A percentile compares a stretch with the other conserved stretches of the same genome.
These are phyloP conservation scores for Bovichtus variegatus DNA, from an alignment of 2,797 vertebrate species.

Conservation along the genomic window DNA sequence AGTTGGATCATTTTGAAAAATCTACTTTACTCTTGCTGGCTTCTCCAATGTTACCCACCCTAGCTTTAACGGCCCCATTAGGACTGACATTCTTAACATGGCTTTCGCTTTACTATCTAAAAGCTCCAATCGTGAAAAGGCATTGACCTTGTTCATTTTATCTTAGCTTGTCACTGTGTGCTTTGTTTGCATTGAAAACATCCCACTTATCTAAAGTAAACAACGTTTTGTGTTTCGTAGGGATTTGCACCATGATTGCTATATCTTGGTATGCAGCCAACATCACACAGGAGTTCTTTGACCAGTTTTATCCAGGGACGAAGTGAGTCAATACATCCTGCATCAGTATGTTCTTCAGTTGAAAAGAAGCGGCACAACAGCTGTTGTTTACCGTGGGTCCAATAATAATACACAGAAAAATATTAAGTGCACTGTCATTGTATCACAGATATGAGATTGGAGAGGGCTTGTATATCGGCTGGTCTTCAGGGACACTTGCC, in stretches of 20 bases:
- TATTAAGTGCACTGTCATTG: not conserved
- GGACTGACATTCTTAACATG: not conserved
- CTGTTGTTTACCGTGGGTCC: not conserved
- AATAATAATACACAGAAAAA: not conserved
- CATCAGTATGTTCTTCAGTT: not conserved
- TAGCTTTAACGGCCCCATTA: too few species aligned
- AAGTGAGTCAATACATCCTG: constrained; percentile 86
- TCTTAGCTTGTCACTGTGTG: not conserved
- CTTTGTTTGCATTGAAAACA: not conserved
- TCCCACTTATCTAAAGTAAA: constrained; percentile 10
- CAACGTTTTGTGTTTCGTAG: constrained; percentile 68
- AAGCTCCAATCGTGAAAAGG: not conserved
- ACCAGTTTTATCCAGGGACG: constrained; percentile 87
- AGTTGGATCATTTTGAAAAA: too few species aligned
- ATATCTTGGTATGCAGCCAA: constrained; percentile 93
- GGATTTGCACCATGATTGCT: constrained; percentile 89
- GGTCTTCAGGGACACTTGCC: constrained; percentile 87
- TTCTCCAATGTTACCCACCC: too few species aligned
- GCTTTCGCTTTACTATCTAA: not conserved
- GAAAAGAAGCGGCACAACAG: not conserved
- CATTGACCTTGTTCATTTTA: not conserved
- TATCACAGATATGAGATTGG: constrained; percentile 90
- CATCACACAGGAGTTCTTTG: constrained; percentile 91
- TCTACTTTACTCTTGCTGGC: too few species aligned
- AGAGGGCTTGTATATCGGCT: constrained; percentile 90